Evolutionary conservation across 2,797 vertebrate genomes (phyloP).

Genomic region (Poecilia velifera): DNA sequence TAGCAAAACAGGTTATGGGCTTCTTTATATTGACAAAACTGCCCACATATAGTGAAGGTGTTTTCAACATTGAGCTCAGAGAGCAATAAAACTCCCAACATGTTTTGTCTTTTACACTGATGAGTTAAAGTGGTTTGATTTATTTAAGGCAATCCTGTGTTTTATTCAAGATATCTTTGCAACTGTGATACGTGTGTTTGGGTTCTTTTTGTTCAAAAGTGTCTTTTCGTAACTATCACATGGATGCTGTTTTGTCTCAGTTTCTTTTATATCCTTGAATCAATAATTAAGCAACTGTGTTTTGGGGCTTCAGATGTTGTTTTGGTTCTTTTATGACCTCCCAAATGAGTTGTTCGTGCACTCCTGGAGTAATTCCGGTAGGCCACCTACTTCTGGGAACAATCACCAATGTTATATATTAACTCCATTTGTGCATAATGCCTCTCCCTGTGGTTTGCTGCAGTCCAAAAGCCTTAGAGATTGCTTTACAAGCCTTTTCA

Average conservation of each 20-base stretch:
- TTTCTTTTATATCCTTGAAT: not conserved
- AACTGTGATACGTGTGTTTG: not conserved
- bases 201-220: not conserved
- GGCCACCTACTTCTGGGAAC: not conserved
- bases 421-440: not conserved
- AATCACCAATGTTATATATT: not conserved
- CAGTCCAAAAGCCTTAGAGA: not conserved
- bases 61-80: not conserved
- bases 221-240: not conserved
- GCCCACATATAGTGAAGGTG: not conserved
- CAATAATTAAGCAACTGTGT: not conserved
- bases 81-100: not conserved
- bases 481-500: not conserved
- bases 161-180: not conserved
- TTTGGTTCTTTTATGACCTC: not conserved
- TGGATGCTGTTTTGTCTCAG: not conserved
- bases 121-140: not conserved
- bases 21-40: not conserved
- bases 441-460: not conserved
- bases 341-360: not conserved
- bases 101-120: not conserved
- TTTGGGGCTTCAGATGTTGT: not conserved
- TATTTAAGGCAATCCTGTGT: not conserved
- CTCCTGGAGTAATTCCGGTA: not conserved
- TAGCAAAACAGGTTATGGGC: not conserved